phyloP scores from a whole-genome alignment of 2,113 vertebrate genomes.

The Chitala chitala region DNA sequence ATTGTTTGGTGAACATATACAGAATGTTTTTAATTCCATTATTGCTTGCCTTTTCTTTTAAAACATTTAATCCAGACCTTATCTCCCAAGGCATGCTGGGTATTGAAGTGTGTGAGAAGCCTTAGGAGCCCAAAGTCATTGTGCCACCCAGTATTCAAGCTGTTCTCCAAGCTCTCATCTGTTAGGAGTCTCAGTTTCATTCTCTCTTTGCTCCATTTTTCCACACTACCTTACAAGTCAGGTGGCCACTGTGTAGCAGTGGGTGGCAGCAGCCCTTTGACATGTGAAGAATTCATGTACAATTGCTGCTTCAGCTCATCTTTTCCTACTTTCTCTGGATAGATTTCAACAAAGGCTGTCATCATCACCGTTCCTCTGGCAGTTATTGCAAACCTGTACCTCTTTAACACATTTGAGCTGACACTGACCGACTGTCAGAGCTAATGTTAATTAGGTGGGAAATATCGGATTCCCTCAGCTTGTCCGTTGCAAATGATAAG shows the following conservation, averaged over 20 bases:
- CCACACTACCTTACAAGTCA: neutral
- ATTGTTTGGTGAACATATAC: slow-evolving; percentile 1
- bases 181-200: no score
- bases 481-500: neutral
- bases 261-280: no score
- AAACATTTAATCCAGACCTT: neutral
- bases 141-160: neutral
- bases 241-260: neutral
- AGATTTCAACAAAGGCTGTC: neutral
- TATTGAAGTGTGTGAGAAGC: neutral
- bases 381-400: neutral
- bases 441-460: slow-evolving; percentile 16
- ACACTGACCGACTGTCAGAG: neutral
- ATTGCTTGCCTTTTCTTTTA: neutral
- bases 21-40: neutral
- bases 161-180: no score
- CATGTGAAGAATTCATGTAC: neutral
- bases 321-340: neutral
- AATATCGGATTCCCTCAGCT: neutral
- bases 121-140: neutral
- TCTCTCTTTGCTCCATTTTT: no score
- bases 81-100: neutral
- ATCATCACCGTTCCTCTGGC: neutral
- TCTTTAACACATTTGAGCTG: neutral
- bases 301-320: neutral